A percentile compares a stretch with the other conserved stretches of the same genome.
Conservation (phyloP, 2,888 invertebrate genomes). For the Rhodophaea formosa region DNA sequence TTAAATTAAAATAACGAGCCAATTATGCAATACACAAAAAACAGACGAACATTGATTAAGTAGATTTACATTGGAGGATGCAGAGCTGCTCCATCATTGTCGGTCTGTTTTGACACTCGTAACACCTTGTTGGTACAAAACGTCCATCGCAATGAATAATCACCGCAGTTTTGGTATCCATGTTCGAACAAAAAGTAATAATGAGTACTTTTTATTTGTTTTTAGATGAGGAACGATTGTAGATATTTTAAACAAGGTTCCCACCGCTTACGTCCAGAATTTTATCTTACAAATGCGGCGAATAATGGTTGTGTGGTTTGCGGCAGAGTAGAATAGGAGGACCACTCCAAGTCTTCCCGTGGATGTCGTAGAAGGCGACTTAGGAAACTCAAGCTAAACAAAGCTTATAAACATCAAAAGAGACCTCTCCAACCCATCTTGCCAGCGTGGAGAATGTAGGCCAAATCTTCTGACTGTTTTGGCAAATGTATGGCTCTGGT, state of each 20-base stretch:
- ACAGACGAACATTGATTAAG: background rate
- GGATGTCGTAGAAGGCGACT: too few relatives aligned
- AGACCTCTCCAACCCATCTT: too few relatives aligned
- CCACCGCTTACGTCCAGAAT: too few relatives aligned
- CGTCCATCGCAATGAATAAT: constrained; percentile 5
- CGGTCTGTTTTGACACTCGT: background rate
- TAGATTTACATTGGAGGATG: background rate
- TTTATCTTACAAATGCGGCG: too few relatives aligned
- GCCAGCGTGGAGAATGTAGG: too few relatives aligned
- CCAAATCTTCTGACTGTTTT: too few relatives aligned
- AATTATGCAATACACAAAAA: background rate
- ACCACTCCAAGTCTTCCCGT: too few relatives aligned
- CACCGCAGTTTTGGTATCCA: constrained; percentile 1
- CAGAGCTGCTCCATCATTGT: constrained; percentile 5
- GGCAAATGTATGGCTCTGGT: too few relatives aligned
- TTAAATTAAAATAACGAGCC: background rate
- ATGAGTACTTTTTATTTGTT: background rate
- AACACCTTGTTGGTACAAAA: constrained; percentile 13
- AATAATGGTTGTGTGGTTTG: too few relatives aligned
- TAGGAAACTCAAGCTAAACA: too few relatives aligned
- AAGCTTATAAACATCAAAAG: too few relatives aligned
- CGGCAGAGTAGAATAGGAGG: too few relatives aligned
- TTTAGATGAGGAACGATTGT: background rate
- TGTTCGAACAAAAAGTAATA: constrained; percentile 2
- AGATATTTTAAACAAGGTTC: background rate